These are phyloP conservation scores for Urocynchramus pylzowi DNA, from an alignment of 2,113 vertebrate species.

Conservation along the genomic window DNA sequence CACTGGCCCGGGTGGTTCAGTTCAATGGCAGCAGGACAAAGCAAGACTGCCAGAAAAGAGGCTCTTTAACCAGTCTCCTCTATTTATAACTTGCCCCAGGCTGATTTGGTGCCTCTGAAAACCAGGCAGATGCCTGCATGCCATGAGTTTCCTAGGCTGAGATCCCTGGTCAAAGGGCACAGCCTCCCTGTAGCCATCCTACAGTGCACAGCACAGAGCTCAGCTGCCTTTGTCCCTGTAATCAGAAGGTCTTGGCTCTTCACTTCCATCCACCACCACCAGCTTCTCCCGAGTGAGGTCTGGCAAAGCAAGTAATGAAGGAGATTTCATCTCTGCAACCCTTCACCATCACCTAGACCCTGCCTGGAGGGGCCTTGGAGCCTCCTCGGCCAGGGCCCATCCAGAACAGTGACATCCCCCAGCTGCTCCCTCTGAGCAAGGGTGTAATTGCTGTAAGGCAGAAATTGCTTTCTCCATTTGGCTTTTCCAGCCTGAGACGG, in stretches of 20 bases:
- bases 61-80: neutral
- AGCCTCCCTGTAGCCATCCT: neutral
- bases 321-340: neutral
- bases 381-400: neutral
- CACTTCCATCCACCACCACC: neutral
- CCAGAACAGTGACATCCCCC: neutral
- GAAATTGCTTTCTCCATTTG: neutral
- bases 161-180: neutral
- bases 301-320: neutral
- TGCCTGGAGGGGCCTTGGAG: neutral
- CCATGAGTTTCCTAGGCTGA: neutral
- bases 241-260: neutral
- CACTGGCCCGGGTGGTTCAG: fast-evolving
- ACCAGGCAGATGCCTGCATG: neutral
- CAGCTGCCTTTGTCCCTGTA: neutral
- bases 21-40: neutral
- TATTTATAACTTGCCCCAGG: neutral
- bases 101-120: neutral
- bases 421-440: neutral
- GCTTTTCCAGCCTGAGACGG: neutral
- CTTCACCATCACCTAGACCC: neutral
- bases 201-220: neutral
- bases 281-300: neutral
- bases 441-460: neutral
- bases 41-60: neutral